phyloP scores from a whole-genome alignment of 2,113 vertebrate species.

The Gopherus evgoodei region DNA sequence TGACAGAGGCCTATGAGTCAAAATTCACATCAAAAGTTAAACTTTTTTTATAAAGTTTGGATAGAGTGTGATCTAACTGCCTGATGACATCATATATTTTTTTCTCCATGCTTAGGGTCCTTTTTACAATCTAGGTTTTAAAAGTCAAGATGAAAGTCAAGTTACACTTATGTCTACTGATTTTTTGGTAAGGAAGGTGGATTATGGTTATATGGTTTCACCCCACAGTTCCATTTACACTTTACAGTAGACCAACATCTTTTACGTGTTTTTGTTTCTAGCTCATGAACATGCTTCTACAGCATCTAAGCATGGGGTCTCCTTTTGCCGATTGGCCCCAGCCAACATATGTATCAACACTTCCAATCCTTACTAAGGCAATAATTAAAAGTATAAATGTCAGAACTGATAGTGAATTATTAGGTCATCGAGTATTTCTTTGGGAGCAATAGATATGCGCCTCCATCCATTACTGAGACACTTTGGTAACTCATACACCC shows the following conservation, averaged over 20 bases:
- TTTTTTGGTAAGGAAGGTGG: rapidly evolving
- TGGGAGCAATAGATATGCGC: background rate
- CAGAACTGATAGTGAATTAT: background rate
- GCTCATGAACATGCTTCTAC: background rate
- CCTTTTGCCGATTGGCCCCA: background rate
- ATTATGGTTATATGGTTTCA: background rate
- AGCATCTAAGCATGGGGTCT: background rate
- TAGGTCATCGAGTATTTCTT: background rate
- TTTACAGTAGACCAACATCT: background rate
- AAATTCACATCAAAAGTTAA: slow-evolving; percentile 46
- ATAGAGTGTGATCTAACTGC: slow-evolving; percentile 25
- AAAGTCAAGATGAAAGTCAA: slow-evolving; percentile 45
- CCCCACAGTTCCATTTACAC: background rate
- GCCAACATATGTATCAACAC: background rate
- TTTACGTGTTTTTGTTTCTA: background rate
- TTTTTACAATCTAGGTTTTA: slow-evolving; percentile 26
- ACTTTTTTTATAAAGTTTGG: background rate
- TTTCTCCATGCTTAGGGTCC: background rate
- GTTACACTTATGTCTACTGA: background rate
- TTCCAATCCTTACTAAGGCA: slow-evolving; percentile 6
- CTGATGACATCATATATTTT: background rate
- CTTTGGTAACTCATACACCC: rapidly evolving
- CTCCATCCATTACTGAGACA: background rate
- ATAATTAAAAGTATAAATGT: background rate
- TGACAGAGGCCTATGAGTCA: slow-evolving; percentile 38